Evolutionary conservation across 2,888 invertebrate genomes (phyloP), one percentile per base, ranked within the genome.

Genomic region (Trichogramma dendrolimi): DNA sequence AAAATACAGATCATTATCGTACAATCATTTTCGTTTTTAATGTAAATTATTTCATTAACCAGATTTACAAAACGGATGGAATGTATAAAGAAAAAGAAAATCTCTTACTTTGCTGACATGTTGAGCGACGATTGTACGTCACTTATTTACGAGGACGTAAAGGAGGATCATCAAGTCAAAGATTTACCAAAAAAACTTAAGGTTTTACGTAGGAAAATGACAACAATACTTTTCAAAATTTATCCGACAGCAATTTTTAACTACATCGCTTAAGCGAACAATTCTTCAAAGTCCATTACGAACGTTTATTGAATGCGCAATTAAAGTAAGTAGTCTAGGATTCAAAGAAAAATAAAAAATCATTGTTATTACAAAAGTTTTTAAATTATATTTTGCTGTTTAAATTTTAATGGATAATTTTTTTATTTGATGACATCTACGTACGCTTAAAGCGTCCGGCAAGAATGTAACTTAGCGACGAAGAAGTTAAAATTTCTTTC

Each of bases 11-110:
- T 27, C 27, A 27, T 27, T 27, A 27, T 27, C 27, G 27, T 27
- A 27, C 27, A 27, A 27, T 27, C 27, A 27, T 27, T 27, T 27
- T 27, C 27, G 27, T 27, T 27, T 27, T 27, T 27, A 27, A 27
- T 27, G 27, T 27, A 27, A 27, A 27, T 40, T 39, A 11, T 52
- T 63, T 42, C 10, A 8, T 27, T 10, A 54, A 60, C 42, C 54
- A 62, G 64, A 64, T 62, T 62, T 50, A 62, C 59, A 63, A 58
- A 61, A 62, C 55, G 55, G 62, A 55, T 62, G 62, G 64, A 64
- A 64, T 64, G 62, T 64, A 61, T 58, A 60, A 41, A 56, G 46
- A 59, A 64, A 64, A 64, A 61, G 58, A 58, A 56, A 62, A 63
- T 57, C 54, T 57, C 49, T 56, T 55, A 61, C 56, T 63, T 55